Base-by-base conservation (phyloP, 2,797 vertebrate species). In the Sphaeramia orbicularis region DNA sequence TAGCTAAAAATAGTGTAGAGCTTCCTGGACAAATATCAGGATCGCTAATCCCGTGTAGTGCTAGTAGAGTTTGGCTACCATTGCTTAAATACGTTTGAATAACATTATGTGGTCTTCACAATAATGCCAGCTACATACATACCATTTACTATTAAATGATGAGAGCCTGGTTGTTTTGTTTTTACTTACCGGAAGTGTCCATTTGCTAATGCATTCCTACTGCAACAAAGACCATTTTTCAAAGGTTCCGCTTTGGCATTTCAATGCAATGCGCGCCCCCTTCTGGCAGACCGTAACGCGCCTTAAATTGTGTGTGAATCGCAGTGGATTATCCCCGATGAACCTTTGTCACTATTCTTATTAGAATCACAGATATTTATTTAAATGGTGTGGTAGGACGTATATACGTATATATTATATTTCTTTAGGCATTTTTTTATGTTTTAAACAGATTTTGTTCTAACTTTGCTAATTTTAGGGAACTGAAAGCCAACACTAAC, bases 1-100 rank as follows among this genome's bases (percentile, higher is more conserved):
- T 47, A 43, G 80, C 77, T 77, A 72, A 74, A 77, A 66, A 60
- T 60, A 80, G 40, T 30, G 10, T 10, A 35, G 45, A 38, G 4
- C 6, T 37, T 45, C 13, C 2, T 1, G 15, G 4, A 49, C 41
- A 64, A 4, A 0, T 4, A 45, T 1, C 7, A 12, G 1, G 44
- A 8, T 1, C 10, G 7, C 32, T 32, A 38, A 55, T 15, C 15
- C 35, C 4, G 2, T 10, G 3, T n/a, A 13, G 8, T 1, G 10
- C 13, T 11, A 2, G 6, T 21, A 1, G 6, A 14, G 6, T 21
- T 42, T 7, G 24, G 0, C 0, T 8, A 42, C 0, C 12, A 7
- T 14, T 10, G 7, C 6, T 9, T 13, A 2, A n/a, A 6, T 6
- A 0, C 0, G 14, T 6, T 4, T 19, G 7, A 8, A 10, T 14